Percentiles rank a stretch among this genome's conserved stretches.
phyloP scores from a whole-genome alignment of 2,888 invertebrate genomes.

The Pheosia gnoma region DNA sequence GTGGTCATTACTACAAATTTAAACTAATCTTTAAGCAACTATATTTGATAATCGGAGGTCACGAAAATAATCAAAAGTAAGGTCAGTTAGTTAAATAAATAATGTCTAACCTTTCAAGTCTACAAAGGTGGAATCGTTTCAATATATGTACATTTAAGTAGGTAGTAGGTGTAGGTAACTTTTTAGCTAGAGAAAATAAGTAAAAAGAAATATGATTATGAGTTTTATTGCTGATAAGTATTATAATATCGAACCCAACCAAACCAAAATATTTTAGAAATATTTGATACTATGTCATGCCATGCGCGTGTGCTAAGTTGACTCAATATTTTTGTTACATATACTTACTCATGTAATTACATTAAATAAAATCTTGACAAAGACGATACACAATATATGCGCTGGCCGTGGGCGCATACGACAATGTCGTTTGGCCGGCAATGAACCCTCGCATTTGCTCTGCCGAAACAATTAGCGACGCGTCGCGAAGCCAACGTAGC shows the following conservation, averaged over 20 bases:
- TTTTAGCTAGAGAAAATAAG: too few species aligned
- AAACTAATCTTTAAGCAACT: conserved; percentile 18
- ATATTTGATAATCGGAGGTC: conserved; percentile 27
- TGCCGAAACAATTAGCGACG: conserved; percentile 78
- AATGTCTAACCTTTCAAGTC: conserved; percentile 8
- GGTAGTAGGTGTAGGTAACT: too few species aligned
- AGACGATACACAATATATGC: conserved; percentile 24
- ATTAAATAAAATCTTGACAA: conserved; percentile 14
- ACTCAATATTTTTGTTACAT: background rate
- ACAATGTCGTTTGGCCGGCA: conserved; percentile 73
- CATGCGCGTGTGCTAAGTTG: background rate
- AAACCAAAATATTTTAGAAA: background rate
- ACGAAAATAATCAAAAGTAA: conserved; percentile 30
- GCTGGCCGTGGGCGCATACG: conserved; percentile 55
- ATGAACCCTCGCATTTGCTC: conserved; percentile 79
- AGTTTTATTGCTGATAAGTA: too few species aligned
- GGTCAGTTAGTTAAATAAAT: conserved; percentile 20
- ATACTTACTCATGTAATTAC: background rate
- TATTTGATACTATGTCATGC: background rate
- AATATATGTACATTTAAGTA: background rate
- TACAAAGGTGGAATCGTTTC: background rate
- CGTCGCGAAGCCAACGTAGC: conserved; percentile 63
- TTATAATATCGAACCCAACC: too few species aligned
- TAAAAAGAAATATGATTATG: too few species aligned
- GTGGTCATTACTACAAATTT: conserved; percentile 11